A percentile compares a stretch with the other conserved stretches of the same genome.
These are phyloP conservation scores for Drosophila nr. fundita DNA, from an alignment of 2,888 invertebrate species.

Conservation along the genomic window DNA sequence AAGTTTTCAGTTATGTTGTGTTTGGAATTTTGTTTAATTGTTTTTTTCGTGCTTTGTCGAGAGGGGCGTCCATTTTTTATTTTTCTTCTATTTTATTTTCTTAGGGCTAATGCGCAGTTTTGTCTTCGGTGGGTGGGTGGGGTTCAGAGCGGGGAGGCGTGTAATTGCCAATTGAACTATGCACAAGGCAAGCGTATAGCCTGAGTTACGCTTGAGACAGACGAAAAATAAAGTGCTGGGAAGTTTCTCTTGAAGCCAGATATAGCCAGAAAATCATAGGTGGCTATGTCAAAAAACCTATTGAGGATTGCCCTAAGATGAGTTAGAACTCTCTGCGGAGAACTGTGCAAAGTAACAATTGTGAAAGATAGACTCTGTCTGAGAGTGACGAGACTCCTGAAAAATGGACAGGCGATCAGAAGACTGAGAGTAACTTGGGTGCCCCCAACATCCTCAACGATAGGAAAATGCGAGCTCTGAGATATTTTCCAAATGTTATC, in stretches of 20 bases:
- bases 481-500: background rate
- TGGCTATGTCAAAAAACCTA: background rate
- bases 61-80: slow-evolving; percentile 49
- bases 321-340: background rate
- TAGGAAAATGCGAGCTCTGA: background rate
- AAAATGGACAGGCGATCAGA: background rate
- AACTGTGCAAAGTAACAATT: background rate
- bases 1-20: slow-evolving; percentile 32
- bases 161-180: slow-evolving; percentile 55
- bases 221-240: background rate
- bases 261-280: background rate
- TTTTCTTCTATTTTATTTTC: slow-evolving; percentile 6
- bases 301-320: background rate
- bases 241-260: background rate
- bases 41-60: slow-evolving; percentile 32
- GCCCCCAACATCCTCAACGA: background rate
- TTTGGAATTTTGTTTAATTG: slow-evolving; percentile 65
- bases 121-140: slow-evolving; percentile 14
- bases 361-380: background rate
- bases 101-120: slow-evolving; percentile 60
- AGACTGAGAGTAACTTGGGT: background rate
- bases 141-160: slow-evolving; percentile 35
- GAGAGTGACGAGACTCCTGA: accelerated
- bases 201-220: background rate
- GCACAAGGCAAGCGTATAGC: slow-evolving; percentile 13